Base-by-base conservation (phyloP, 2,797 vertebrate species). In the Brachyrhaphis roseni region DNA sequence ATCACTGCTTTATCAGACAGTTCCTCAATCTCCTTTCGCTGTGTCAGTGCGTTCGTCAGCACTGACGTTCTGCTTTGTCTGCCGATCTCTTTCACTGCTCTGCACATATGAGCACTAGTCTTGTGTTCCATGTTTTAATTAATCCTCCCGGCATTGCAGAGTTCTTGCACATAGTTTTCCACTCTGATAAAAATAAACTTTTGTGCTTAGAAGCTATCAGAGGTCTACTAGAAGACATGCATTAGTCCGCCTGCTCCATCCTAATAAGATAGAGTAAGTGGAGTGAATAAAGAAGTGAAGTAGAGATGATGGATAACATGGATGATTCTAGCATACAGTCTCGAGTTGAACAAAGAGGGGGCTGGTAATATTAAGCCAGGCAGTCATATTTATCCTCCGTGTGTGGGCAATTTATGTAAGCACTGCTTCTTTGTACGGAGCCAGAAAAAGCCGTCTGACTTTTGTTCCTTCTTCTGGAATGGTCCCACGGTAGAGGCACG, bases 11-110 rank as follows among this genome's bases (percentile, higher is more conserved):
- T 18, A 39, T 31, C 46, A 23, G 0, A 16, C 62, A 46, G 74
- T 93, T 93, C 91, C 84, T 82, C 78, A 81, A 53, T 84, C 76
- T 84, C 45, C 41, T 82, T 87, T 86, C 28, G 74, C 41, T 39
- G 36, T 18, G 71, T 86, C 83, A 79, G 85, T 89, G 5, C 26
- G 20, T 15, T 51, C 31, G 86, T 94, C 93, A 94, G 93, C 90
- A 87, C 78, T 77, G 84, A 41, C 57, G 90, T 91, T 92, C 85
- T 89, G 91, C 92, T 92, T 84, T 77, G 87, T 92, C 87, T 79
- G 86, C 73, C 74, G 31, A 88, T 82, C 68, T 53, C 59, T 83
- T 85, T 76, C 57, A 55, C 76, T 77, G 70, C 36, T 83, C 71
- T 8, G 12, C 86, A 59, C 76, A 70, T 39, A 59, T 75, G 88